Percentiles rank a stretch among this genome's conserved stretches.
phyloP scores from a whole-genome alignment of 2,888 invertebrate genomes.

The Nudaria mundana region DNA sequence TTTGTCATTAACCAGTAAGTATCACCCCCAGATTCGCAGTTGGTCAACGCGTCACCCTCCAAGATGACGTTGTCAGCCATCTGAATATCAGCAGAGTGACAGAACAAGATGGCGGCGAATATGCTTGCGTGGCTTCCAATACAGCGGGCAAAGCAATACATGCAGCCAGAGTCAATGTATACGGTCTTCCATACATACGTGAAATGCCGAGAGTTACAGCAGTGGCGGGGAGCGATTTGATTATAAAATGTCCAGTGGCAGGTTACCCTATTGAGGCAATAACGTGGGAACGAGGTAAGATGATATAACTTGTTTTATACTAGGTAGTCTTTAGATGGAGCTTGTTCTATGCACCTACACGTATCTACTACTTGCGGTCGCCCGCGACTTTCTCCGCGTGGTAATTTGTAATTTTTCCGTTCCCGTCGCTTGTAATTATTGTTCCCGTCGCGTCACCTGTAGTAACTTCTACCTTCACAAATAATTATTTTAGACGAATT shows the following conservation, averaged over 20 bases:
- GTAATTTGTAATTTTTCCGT: too few relatives aligned
- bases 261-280: conserved; percentile 94
- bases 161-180: conserved; percentile 93
- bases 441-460: too few relatives aligned
- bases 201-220: conserved; percentile 94
- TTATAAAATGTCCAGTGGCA: conserved; percentile 94
- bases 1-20: too few relatives aligned
- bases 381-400: too few relatives aligned
- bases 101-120: conserved; percentile 95
- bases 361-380: too few relatives aligned
- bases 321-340: too few relatives aligned
- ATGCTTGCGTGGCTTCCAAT: conserved; percentile 92
- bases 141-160: conserved; percentile 90
- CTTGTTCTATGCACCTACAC: too few relatives aligned
- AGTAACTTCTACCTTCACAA: too few relatives aligned
- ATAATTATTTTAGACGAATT: too few relatives aligned
- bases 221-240: conserved; percentile 90
- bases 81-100: conserved; percentile 93
- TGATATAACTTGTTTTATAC: too few relatives aligned
- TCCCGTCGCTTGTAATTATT: too few relatives aligned
- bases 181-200: conserved; percentile 91
- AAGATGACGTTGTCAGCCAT: conserved; percentile 96
- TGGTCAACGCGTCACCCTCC: conserved; percentile 94
- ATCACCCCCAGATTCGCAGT: conserved; percentile 86
- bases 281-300: conserved; percentile 94